Evolutionary conservation across 2,888 invertebrate genomes (phyloP), one percentile per base, ranked within the genome.

Genomic region (Eupithecia inturbata): DNA sequence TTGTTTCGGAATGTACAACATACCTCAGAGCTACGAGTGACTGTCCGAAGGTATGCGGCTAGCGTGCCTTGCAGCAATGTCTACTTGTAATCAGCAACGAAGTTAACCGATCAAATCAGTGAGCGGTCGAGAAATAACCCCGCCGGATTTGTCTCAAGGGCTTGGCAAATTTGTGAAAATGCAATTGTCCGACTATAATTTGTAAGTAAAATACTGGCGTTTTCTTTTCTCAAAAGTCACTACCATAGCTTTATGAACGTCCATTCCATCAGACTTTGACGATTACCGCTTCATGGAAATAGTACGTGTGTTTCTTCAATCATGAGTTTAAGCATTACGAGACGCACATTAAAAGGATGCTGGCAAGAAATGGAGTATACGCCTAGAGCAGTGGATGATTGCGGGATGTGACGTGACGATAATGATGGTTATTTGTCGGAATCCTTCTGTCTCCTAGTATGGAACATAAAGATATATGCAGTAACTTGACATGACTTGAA

Each of bases 31-130:
- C 70, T 68, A 36, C 68, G 67, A 71, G 71, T 39, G 71, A 68
- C 66, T 74, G 74, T 68, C 71, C 66, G 74, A 71, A 75, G 39
- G 68, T 68, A 72, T 68, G 45, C 60, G 33, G 72, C 49, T 71
- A 66, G 71, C 69, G 66, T 68, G 69, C 49, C 68, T 64, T 39
- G 68, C 33, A 57, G 41, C 64, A 57, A 68, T 71, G n/a, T 53
- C 60, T n/a, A n/a, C n/a, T 71, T 14, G 49, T 28, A 41, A 66
- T 33, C 49, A 53, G 57, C 70, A 68, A 69, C 33, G 33, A 39
- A 68, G 53, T 66, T 66, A 39, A 16, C 36, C 53, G 53, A 64
- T 39, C 36, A 66, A 66, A 31, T 60, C 64, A 36, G 22, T 39
- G 22, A 36, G n/a, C 36, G 64, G 19, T 64, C 36, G 22, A 64